Evolutionary conservation across 2,113 vertebrate species (phyloP), one percentile per base, ranked within the genome.

Genomic region (Gambusia holbrooki): DNA sequence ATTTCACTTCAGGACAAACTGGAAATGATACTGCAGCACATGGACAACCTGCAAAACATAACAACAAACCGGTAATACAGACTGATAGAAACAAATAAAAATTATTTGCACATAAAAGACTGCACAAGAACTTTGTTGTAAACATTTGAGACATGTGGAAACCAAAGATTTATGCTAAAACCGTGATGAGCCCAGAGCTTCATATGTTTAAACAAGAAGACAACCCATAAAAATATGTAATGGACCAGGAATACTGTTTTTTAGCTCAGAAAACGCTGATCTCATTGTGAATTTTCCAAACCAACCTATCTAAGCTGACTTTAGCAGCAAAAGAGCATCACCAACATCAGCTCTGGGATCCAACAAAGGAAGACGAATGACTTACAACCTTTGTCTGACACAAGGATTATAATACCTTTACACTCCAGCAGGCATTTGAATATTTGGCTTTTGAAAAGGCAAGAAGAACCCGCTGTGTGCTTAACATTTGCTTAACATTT

Each of bases 351-450:
- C 74, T 32, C 61, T 19, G 75, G 77, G 75, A 73, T 85, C 64
- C 73, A 32, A 27, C n/a, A 29, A 25, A 77, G 64, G 73, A 62
- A 3, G 61, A 81, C 35, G 64, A 62, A 71, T 90, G 86, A 88
- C 76, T 89, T 84, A 90, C 76, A 63, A 30, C 32, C 32, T 15
- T 76, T 64, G 51, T 79, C 67, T 78, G 68, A 69, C 68, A 88
- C 69, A 48, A 9, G 4, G 88, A 91, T 92, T 92, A 90, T 79
- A 90, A 84, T 90, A 60, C 89, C 92, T 70, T 87, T 81, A 87
- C 89, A 87, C 87, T 71, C 83, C 83, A 85, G 64, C 40, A 45
- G 58, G 54, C 76, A 76, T 69, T 45, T 62, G 54, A 82, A 9
- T 35, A 29, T 33, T n/a, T 33, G 22, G 51, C 51, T 64, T 73